Percentiles rank a stretch among this genome's conserved stretches.
Conservation (phyloP, 2,797 vertebrate species). For the Anguilla pacifica region DNA sequence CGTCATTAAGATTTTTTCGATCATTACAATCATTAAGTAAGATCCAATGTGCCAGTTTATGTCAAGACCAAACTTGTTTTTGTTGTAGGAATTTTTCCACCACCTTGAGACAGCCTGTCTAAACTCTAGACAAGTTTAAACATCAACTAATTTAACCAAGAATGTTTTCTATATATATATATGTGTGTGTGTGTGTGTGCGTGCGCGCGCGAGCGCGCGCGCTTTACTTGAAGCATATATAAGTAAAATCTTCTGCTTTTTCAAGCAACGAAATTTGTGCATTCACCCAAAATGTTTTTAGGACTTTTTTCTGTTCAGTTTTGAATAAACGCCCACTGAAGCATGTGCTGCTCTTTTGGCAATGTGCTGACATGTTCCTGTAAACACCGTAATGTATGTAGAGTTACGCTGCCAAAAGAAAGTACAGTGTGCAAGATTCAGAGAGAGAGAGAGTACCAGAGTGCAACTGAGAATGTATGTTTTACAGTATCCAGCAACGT, state of each 20-base stretch:
- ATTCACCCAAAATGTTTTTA: background rate
- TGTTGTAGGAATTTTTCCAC: slow-evolving; percentile 16
- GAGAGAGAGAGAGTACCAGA: background rate
- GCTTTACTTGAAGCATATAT: background rate
- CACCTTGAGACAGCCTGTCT: slow-evolving; percentile 21
- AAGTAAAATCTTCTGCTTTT: background rate
- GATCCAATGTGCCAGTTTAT: slow-evolving; percentile 1
- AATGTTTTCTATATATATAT: slow-evolving; percentile 22
- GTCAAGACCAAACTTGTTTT: slow-evolving; percentile 35
- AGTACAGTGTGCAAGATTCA: background rate
- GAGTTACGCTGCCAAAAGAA: background rate
- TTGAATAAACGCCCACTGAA: background rate
- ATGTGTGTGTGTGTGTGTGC: too few species aligned
- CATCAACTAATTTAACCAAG: background rate
- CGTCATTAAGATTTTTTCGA: background rate
- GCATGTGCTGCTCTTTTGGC: background rate
- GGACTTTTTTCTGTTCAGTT: background rate
- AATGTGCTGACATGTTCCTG: background rate
- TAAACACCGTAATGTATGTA: background rate
- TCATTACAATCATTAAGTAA: slow-evolving; percentile 4
- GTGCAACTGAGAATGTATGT: background rate
- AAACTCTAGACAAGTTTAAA: slow-evolving; percentile 34
- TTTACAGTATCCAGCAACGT: background rate
- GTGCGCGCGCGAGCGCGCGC: too few species aligned
- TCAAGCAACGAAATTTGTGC: background rate